A percentile compares a stretch with the other conserved stretches of the same genome.
phyloP scores from a whole-genome alignment of 2,888 invertebrate genomes.

The Monochamus alternatus region DNA sequence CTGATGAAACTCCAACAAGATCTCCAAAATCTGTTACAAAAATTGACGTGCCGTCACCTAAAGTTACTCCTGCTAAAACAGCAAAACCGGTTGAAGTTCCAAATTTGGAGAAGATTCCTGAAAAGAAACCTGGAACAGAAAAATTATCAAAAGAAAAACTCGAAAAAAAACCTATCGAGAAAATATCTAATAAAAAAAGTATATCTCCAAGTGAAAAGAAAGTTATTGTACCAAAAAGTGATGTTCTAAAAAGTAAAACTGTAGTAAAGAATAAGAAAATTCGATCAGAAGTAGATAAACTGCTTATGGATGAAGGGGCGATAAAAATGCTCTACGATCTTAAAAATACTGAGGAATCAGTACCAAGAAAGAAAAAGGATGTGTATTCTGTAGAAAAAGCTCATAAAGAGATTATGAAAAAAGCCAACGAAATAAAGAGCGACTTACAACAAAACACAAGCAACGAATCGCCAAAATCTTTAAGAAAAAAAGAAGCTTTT shows the following conservation, averaged over 20 bases:
- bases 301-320: conserved; percentile 90
- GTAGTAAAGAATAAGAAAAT: conserved; percentile 52
- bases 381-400: conserved; percentile 63
- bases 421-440: conserved; percentile 66
- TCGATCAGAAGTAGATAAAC: conserved; percentile 81
- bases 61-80: conserved; percentile 30
- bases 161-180: conserved; percentile 51
- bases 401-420: conserved; percentile 65
- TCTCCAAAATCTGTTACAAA: conserved; percentile 34
- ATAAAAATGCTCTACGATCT: conserved; percentile 89
- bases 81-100: conserved; percentile 39
- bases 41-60: conserved; percentile 13
- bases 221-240: conserved; percentile 25
- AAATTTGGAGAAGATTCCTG: conserved; percentile 37
- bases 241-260: conserved; percentile 41
- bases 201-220: conserved; percentile 34
- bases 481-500: conserved; percentile 69
- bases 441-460: conserved; percentile 64
- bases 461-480: conserved; percentile 68
- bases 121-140: conserved; percentile 41
- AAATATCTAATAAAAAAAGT: conserved; percentile 36
- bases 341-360: conserved; percentile 72
- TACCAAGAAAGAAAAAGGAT: conserved; percentile 59
- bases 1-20: conserved; percentile 72
- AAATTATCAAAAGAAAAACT: conserved; percentile 29